Evolutionary conservation across 2,888 invertebrate genomes (phyloP), one percentile per base, ranked within the genome.

Genomic region (Morpho helenor): DNA sequence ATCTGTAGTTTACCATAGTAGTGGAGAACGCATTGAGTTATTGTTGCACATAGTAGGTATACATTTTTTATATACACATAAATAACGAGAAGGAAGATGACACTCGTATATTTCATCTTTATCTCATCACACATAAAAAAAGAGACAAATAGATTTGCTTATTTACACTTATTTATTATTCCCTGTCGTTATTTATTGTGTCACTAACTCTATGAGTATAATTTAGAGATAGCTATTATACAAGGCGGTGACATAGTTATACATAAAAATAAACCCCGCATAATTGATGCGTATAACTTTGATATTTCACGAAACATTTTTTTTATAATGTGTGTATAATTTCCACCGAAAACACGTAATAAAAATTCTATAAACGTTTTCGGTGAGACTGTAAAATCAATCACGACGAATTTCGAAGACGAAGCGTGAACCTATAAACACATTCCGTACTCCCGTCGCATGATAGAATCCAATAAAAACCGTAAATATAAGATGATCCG

Each of bases 361-460:
- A 57, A 62, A 59, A 54, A 49, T 42, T 50, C 41, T 52, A 48
- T 52, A 50, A 58, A 42, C 51, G 39, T 56, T 52, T 62, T 56
- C 43, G 52, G 60, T 50, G 47, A 48, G 41, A 60, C 79, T 80
- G 79, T 83, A 79, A 82, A 86, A 84, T 84, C 71, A 69, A 72
- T 75, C 72, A 74, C 64, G 72, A 73, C 67, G 62, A 66, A 68
- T 67, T 72, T 66, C 58, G 62, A 69, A 77, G 75, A 75, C 73
- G 75, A 75, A 77, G 77, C 86, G 82, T 87, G 81, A 84, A 84
- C 79, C 83, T 78, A 85, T 87, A 84, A 84, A 83, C 78, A 80
- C 77, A 85, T 82, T 77, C 80, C 77, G 74, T 69, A 80, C 81
- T 79, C 77, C 81, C 79, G 84, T 89, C 81, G 88, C 89, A 84